These are phyloP conservation scores for Micrasema minimum DNA, from an alignment of 1,140 invertebrate genomes.

Conservation along the genomic window DNA sequence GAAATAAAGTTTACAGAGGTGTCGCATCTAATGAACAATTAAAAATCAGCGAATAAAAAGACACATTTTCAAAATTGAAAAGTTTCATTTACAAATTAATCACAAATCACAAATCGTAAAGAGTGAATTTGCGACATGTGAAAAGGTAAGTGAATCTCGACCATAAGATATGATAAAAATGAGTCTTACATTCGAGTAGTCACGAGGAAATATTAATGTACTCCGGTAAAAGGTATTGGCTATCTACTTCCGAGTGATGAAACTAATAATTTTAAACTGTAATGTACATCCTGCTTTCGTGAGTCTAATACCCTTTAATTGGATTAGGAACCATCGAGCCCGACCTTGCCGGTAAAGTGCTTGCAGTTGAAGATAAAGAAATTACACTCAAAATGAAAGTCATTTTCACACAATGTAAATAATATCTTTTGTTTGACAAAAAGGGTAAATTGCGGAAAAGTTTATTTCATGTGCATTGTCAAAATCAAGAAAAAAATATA, in stretches of 20 bases:
- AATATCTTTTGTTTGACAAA: not conserved
- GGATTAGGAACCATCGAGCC: conserved; percentile 34
- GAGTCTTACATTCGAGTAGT: conserved; percentile 2
- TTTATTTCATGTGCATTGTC: not conserved
- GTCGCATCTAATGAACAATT: no score
- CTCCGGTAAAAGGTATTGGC: no score
- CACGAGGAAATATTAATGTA: no score
- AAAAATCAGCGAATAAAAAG: no score
- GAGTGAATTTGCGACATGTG: no score
- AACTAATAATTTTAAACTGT: conserved; percentile 45
- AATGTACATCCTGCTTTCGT: conserved; percentile 42
- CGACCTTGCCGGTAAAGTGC: conserved; percentile 28
- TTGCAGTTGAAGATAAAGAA: conserved; percentile 10
- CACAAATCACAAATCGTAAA: no score
- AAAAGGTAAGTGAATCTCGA: no score
- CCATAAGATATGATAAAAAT: no score
- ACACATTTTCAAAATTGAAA: no score
- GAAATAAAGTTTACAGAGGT: no score
- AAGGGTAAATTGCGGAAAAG: not conserved
- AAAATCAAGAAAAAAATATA: conserved; percentile 13
- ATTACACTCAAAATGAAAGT: not conserved
- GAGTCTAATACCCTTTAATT: conserved; percentile 38
- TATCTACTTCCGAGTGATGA: conserved; percentile 29
- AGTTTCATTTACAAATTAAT: no score
- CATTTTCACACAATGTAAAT: not conserved